Evolutionary conservation across 2,888 invertebrate genomes (phyloP), one percentile per base, ranked within the genome.

Genomic region (Clepsis dumicolana): DNA sequence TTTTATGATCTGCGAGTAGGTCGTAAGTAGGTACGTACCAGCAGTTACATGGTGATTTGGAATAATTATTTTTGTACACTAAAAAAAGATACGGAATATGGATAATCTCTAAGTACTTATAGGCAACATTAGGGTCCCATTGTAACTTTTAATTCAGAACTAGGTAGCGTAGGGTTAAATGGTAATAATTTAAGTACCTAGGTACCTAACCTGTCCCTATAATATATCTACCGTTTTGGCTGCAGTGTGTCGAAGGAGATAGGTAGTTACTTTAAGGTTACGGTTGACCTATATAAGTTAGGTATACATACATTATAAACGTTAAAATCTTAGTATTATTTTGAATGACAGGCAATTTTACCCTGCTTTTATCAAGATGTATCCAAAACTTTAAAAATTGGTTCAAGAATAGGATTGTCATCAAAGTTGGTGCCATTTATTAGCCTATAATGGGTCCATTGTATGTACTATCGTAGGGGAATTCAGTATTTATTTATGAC

Each of bases 301-400:
- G 29, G 29, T 61, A 57, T n/a, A 10, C n/a, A 29, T 67, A 68
- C 41, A 44, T 63, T 78, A 77, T 79, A 82, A 68, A 68, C 59
- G 44, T 81, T 82, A 82, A 81, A 75, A 79, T 77, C 84, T 85
- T 87, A 84, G 80, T 82, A 85, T 81, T 83, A 82, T 80, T 79
- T 78, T 81, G 82, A 86, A 82, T 84, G 85, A 84, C 87, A 91
- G 90, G 92, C 91, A 89, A 85, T 82, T 73, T 82, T 91, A 91
- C 91, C 91, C 91, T 91, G 92, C 87, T 86, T 89, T 85, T 83
- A 85, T 86, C 86, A 85, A 85, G 86, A 88, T 77, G 79, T 84
- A 81, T 88, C 80, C 77, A 88, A 86, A 86, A 85, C 77, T 79
- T 79, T 75, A 62, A 83, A 88, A 87, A 88, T 89, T 90, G 89